A percentile compares a stretch with the other conserved stretches of the same genome.
Conservation (phyloP, 2,888 invertebrate genomes). For the Heliconius ethilla region DNA sequence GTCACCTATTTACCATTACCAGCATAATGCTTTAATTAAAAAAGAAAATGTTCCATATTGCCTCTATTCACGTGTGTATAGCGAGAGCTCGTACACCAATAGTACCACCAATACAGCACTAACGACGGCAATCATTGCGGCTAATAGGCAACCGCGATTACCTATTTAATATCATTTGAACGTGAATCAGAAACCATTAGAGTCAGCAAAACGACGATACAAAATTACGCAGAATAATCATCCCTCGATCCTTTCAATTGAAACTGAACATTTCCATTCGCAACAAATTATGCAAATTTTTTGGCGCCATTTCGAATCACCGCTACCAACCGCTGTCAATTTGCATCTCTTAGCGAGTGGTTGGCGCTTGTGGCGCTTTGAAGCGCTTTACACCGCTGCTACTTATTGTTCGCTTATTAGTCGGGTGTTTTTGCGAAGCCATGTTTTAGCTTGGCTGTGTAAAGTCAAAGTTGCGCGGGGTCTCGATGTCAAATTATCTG, state of each 20-base stretch:
- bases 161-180: constrained; percentile 30
- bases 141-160: constrained; percentile 18
- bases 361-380: constrained; percentile 56
- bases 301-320: constrained; percentile 76
- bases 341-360: constrained; percentile 76
- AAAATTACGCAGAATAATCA: constrained; percentile 58
- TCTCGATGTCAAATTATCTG: constrained; percentile 66
- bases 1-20: neutral
- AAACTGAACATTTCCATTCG: constrained; percentile 63
- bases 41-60: neutral
- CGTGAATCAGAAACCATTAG: constrained; percentile 37
- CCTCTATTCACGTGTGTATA: constrained; percentile 7
- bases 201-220: constrained; percentile 50
- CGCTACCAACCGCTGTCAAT: constrained; percentile 75
- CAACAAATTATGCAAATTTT: constrained; percentile 73
- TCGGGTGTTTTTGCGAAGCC: constrained; percentile 35
- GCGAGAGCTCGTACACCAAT: constrained; percentile 17
- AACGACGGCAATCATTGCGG: constrained; percentile 23
- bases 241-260: constrained; percentile 58
- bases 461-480: constrained; percentile 58
- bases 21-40: constrained; percentile 8
- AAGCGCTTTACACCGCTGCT: constrained; percentile 51
- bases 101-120: constrained; percentile 23
- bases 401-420: constrained; percentile 33
- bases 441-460: constrained; percentile 36